Percentiles rank a stretch among this genome's conserved stretches.
phyloP scores from a whole-genome alignment of 2,113 vertebrate species.

The Nymphicus hollandicus region DNA sequence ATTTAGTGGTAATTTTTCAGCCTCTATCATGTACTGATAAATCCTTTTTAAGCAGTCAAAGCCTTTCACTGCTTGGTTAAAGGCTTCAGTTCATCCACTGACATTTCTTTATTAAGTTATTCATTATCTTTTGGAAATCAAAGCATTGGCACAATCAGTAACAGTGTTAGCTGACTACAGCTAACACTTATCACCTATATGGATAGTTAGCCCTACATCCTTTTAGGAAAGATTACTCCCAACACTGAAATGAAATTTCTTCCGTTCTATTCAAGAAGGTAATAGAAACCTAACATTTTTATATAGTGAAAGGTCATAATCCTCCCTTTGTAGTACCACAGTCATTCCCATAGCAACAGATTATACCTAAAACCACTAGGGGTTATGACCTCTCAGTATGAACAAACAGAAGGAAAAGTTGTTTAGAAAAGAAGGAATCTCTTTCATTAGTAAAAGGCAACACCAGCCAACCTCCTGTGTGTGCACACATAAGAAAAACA shows the following conservation, averaged over 20 bases:
- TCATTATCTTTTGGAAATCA: slow-evolving; percentile 63
- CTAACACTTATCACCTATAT: slow-evolving; percentile 55
- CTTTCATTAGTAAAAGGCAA: slow-evolving; percentile 8
- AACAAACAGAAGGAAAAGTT: background rate
- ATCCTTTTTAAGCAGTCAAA: slow-evolving; percentile 59
- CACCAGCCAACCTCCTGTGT: background rate
- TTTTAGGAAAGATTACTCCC: slow-evolving; percentile 52
- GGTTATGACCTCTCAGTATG: slow-evolving; percentile 38
- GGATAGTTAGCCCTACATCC: slow-evolving; percentile 40
- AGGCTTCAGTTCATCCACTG: background rate
- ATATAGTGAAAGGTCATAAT: slow-evolving; percentile 54
- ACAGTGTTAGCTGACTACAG: slow-evolving; percentile 44
- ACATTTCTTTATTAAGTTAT: slow-evolving; percentile 50
- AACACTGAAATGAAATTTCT: slow-evolving; percentile 28
- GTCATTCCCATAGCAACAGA: slow-evolving; percentile 51
- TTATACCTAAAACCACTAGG: slow-evolving; percentile 21
- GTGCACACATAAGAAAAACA: background rate
- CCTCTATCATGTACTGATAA: slow-evolving; percentile 43
- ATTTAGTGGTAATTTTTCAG: slow-evolving; percentile 44
- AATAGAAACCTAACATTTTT: slow-evolving; percentile 52
- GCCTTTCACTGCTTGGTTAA: slow-evolving; percentile 1
- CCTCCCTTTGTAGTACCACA: slow-evolving; percentile 15
- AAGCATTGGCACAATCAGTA: slow-evolving; percentile 54
- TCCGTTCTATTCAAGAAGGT: slow-evolving; percentile 23
- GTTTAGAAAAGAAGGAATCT: slow-evolving; percentile 20